These are phyloP conservation scores for Cepaea nemoralis DNA, from an alignment of 1,140 invertebrate genomes.

Conservation along the genomic window DNA sequence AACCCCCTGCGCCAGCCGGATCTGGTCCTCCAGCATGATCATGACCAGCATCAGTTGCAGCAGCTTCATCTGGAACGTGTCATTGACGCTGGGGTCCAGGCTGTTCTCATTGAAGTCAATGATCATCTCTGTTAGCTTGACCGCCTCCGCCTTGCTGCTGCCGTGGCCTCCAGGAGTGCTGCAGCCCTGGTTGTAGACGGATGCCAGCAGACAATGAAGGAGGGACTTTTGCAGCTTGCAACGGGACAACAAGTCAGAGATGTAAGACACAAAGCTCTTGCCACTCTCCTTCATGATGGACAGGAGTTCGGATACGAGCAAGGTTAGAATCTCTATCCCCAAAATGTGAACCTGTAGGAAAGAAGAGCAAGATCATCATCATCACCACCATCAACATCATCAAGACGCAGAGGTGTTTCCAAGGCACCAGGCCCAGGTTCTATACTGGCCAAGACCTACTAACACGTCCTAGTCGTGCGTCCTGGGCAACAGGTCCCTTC, in stretches of 20 bases:
- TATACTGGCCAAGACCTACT: no score
- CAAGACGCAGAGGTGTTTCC: no score
- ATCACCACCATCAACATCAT: no score
- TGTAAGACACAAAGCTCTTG: conserved; percentile 85
- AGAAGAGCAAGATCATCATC: no score
- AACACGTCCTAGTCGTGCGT: no score
- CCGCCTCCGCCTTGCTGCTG: conserved; percentile 47
- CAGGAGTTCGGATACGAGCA: conserved; percentile 84
- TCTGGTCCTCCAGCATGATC: conserved; percentile 84
- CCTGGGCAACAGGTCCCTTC: no score
- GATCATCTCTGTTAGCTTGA: conserved; percentile 86
- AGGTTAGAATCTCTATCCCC: conserved; percentile 81
- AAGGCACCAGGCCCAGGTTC: no score
- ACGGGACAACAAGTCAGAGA: conserved; percentile 84
- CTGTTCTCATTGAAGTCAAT: conserved; percentile 83
- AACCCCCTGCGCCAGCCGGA: conserved; percentile 61
- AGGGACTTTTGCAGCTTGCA: conserved; percentile 92
- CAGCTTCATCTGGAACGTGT: conserved; percentile 84
- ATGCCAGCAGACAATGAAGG: conserved; percentile 86
- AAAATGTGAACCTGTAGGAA: conserved; percentile 35
- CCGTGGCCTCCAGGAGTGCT: conserved; percentile 24
- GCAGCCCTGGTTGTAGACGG: conserved; percentile 78
- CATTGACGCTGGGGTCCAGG: conserved; percentile 78
- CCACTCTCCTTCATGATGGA: conserved; percentile 87
- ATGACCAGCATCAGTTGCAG: conserved; percentile 82